Evolutionary conservation across 2,797 vertebrate species (phyloP), one percentile per base, ranked within the genome.

Genomic region (Sebastes vulpes): DNA sequence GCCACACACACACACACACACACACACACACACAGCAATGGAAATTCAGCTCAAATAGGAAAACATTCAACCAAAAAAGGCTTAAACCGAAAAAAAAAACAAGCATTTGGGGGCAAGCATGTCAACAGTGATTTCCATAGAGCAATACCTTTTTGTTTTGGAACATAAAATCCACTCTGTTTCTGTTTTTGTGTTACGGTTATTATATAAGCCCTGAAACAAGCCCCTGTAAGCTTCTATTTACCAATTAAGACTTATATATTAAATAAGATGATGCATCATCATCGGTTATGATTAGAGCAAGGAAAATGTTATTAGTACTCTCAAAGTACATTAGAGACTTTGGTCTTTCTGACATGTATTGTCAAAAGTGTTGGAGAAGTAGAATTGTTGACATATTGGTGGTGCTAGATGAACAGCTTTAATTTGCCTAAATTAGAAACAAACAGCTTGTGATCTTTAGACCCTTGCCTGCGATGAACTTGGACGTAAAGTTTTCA

Each of bases 111-210:
- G 79, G 78, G 57, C 69, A 76, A 77, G 54, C 57, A 74, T 84
- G 87, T 84, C 84, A 89, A 83, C 75, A 86, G 28, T 29, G 59
- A 84, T 82, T 87, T 78, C 80, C 75, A 87, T 16, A 29, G 66
- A 77, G 80, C 71, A 75, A 83, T 77, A 23, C 9, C 5, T 31
- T 82, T 68, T 67, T 64, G 53, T 56, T 66, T 58, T 57, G 21
- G 58, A 66, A 83, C 57, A 58, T 65, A 23, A 84, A 86, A 86
- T 66, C 59, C 58, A 66, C 72, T 82, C 54, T 28, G 35, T 59
- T 63, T 28, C 48, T 82, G 71, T 66, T 75, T 73, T 60, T 79
- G 14, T 81, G 38, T n/a, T 56, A 50, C 11, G 1, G 5, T 50
- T 65, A 38, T 88, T 82, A 78, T 32, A 50, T 58, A 83, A 86